Base-by-base conservation (phyloP, 92 coral and sea anemone species). In the Anthopleura xanthogrammica region DNA sequence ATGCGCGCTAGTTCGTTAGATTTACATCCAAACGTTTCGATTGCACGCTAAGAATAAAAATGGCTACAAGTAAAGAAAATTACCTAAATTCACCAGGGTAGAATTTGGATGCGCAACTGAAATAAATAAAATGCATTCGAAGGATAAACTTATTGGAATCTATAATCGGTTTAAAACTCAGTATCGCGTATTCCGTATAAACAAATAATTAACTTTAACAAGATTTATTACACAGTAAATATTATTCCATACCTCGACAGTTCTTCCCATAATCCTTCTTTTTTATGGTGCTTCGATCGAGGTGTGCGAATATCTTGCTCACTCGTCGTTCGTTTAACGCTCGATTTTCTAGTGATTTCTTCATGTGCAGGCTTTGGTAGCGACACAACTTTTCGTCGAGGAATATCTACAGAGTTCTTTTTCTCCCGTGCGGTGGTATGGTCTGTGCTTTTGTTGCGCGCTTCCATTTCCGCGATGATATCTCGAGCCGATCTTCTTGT, bases 391-490 rank as follows among this genome's bases (percentile, higher is more conserved):
- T 71, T 70, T 16, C 68, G 52, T 1, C 71, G 83, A 5, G 88
- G 72, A 5, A 65, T 55, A 24, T 54, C 16, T 41, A 55, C 60
- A 52, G 23, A 41, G 6, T 60, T 29, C 20, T 77, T 77, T 10
- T 76, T 68, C 13, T 41, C 75, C 8, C 17, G 13, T 7, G 52
- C 60, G 12, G 55, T 50, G n/a, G 82, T 12, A 24, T 41, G 13
- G 9, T n/a, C 85, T 8, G 79, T 79, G 42, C 79, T 78, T 39
- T 77, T 88, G 12, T 80, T 83, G 4, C 94, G 84, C 1, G 91
- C 89, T 56, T 90, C 91, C 86, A 90, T 90, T 66, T 90, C 94
- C 20, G 85, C 83, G 17, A 90, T 90, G 52, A 90, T 87, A 20
- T 90, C 94, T 56, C 89, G 74, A n/a, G 94, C 72, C 7, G 94